These are phyloP conservation scores for Trachurus trachurus DNA, from an alignment of 2,797 vertebrate genomes.

Conservation along the genomic window DNA sequence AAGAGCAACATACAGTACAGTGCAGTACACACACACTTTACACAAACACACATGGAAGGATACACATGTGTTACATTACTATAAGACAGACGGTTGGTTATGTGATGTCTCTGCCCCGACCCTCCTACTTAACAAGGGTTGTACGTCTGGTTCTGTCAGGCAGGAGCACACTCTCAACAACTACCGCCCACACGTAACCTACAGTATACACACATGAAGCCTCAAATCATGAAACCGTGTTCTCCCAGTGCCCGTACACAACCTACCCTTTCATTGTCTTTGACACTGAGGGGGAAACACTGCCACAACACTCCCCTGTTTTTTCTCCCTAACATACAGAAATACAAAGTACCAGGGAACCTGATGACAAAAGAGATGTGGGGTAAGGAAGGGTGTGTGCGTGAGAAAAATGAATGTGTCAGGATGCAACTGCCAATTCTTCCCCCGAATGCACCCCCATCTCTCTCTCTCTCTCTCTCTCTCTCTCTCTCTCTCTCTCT, in stretches of 20 bases:
- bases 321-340: conserved; percentile 1
- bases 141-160: conserved; percentile 27
- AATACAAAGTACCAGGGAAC: conserved; percentile 42
- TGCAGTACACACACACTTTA: not conserved
- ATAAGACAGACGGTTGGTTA: conserved; percentile 28
- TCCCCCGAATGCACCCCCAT: conserved; percentile 39
- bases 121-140: conserved; percentile 34
- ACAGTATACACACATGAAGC: conserved; percentile 17
- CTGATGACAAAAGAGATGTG: conserved; percentile 53
- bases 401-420: conserved; percentile 55
- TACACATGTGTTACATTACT: conserved; percentile 1
- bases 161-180: conserved; percentile 25
- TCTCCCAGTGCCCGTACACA: conserved; percentile 24
- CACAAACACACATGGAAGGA: conserved; percentile 6
- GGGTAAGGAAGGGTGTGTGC: conserved; percentile 34
- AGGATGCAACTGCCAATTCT: conserved; percentile 58
- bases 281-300: conserved; percentile 14
- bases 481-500: not conserved
- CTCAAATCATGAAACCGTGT: conserved; percentile 42
- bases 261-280: conserved; percentile 26
- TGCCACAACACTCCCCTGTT: not conserved
- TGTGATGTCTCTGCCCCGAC: conserved; percentile 21
- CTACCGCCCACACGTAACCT: conserved; percentile 44
- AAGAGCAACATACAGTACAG: not conserved
- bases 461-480: not conserved